Percentiles rank a stretch among this genome's conserved stretches.
Evolutionary conservation across 2,797 vertebrate species (phyloP).

Genomic region (Bryconaethiops microstoma): DNA sequence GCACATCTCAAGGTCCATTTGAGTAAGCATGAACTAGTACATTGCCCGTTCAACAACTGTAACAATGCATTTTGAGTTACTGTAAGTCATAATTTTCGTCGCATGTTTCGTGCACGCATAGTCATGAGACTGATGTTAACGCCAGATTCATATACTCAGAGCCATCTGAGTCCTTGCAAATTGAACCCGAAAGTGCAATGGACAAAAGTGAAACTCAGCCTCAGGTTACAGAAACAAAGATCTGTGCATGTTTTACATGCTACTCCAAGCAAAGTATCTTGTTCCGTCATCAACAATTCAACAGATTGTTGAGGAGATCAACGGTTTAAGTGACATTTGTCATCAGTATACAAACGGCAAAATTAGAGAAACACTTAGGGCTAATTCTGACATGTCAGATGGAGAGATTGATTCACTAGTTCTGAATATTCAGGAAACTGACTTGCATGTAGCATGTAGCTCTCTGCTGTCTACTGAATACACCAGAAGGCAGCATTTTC

Average conservation of each 20-base stretch:
- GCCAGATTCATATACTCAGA: slow-evolving; percentile 3
- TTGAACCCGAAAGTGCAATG: slow-evolving; percentile 21
- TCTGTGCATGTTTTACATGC: slow-evolving; percentile 52
- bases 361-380: slow-evolving; percentile 43
- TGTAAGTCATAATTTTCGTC: slow-evolving; percentile 28
- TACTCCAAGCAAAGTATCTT: slow-evolving; percentile 47
- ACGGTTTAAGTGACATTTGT: slow-evolving; percentile 46
- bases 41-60: slow-evolving; percentile 42
- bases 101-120: slow-evolving; percentile 37
- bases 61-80: slow-evolving; percentile 41
- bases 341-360: slow-evolving; percentile 49
- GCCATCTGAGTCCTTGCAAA: slow-evolving; percentile 32
- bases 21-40: slow-evolving; percentile 23
- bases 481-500: slow-evolving; percentile 41
- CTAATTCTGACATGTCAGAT: slow-evolving; percentile 30
- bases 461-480: slow-evolving; percentile 40
- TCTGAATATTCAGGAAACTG: slow-evolving; percentile 36
- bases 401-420: slow-evolving; percentile 40
- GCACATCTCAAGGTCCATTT: slow-evolving; percentile 43
- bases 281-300: slow-evolving; percentile 49
- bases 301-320: slow-evolving; percentile 49
- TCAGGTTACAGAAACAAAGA: slow-evolving; percentile 38
- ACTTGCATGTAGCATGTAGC: slow-evolving; percentile 51
- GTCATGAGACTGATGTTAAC: slow-evolving; percentile 25
- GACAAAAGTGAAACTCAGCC: slow-evolving; percentile 43